A percentile compares a stretch with the other conserved stretches of the same genome.
Conservation (phyloP, 2,797 vertebrate genomes). For the Margarornis squamiger region DNA sequence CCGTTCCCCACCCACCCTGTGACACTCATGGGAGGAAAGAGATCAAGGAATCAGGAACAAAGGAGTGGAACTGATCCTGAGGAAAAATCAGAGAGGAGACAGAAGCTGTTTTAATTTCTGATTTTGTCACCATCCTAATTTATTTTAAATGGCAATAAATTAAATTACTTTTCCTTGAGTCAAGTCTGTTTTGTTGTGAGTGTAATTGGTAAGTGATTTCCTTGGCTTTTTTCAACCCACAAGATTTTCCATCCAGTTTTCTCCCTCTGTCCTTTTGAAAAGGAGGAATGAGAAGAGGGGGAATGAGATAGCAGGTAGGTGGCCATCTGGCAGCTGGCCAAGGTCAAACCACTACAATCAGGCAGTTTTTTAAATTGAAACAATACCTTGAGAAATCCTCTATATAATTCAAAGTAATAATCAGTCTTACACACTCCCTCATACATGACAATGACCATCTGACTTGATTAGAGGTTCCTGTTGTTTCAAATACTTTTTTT, state of each 20-base stretch:
- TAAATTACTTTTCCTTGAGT: background rate
- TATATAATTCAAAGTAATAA: background rate
- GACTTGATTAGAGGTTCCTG: background rate
- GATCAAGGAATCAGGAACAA: background rate
- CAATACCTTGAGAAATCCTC: background rate
- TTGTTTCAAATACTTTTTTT: background rate
- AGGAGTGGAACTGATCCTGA: background rate
- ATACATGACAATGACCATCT: background rate
- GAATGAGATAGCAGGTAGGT: background rate
- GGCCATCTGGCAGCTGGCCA: background rate
- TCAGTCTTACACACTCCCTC: background rate
- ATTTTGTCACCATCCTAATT: background rate
- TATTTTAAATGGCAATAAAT: background rate
- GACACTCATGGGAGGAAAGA: background rate
- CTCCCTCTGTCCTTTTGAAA: background rate
- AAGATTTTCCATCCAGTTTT: background rate
- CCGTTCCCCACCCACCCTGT: background rate
- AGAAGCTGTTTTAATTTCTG: background rate
- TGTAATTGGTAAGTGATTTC: background rate
- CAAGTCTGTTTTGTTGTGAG: background rate
- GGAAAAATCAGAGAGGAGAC: background rate
- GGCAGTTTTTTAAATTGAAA: background rate
- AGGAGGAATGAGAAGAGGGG: background rate
- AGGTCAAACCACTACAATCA: background rate
- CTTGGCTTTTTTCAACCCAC: background rate